Conservation (phyloP, 2,888 invertebrate genomes). For the Drosophila diplacantha region DNA sequence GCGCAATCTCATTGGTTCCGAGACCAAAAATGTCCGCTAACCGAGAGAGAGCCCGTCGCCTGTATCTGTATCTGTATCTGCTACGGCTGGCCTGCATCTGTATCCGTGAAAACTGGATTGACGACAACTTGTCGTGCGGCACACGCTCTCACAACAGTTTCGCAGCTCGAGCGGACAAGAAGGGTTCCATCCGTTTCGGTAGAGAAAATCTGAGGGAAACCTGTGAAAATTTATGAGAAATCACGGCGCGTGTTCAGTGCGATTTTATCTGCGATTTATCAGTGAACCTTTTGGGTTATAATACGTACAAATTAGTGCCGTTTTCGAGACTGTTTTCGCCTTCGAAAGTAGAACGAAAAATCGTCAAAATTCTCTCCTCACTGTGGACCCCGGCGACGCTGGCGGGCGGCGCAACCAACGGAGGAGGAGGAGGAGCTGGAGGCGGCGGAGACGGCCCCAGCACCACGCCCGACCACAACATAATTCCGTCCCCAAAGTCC, state of each 20-base stretch:
- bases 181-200: constrained; percentile 64
- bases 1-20: constrained; percentile 38
- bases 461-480: constrained; percentile 40
- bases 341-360: not conserved
- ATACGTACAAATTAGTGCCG: constrained; percentile 1
- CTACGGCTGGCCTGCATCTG: constrained; percentile 16
- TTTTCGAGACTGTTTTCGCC: not conserved
- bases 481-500: constrained; percentile 55
- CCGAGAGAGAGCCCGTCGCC: constrained; percentile 4
- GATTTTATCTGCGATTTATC: not conserved
- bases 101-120: constrained; percentile 20
- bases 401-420: constrained; percentile 70
- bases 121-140: constrained; percentile 54
- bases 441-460: constrained; percentile 32
- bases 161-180: constrained; percentile 76
- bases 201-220: constrained; percentile 16
- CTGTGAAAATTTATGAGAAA: constrained; percentile 22
- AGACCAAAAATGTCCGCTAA: constrained; percentile 45
- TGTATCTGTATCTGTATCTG: constrained; percentile 24
- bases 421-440: constrained; percentile 24
- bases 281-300: not conserved
- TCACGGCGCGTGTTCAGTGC: constrained; percentile 22
- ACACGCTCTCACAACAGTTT: constrained; percentile 74
- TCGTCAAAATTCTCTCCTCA: constrained; percentile 77
- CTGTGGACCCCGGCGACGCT: constrained; percentile 77